phyloP scores from a whole-genome alignment of 2,888 invertebrate species.

The Clunio marinus region DNA sequence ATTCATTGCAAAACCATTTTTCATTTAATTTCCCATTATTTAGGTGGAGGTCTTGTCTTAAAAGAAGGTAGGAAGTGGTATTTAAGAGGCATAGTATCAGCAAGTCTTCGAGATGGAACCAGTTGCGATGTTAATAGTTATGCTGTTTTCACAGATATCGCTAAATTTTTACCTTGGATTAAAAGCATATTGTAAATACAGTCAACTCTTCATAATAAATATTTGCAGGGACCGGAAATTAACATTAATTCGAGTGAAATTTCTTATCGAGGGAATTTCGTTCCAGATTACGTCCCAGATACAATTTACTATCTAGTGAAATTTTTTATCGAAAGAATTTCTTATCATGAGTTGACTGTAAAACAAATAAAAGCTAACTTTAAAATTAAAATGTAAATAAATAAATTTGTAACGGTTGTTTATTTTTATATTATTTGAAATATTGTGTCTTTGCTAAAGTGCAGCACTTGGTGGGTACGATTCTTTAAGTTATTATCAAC shows the following conservation, averaged over 20 bases:
- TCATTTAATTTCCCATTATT: neutral
- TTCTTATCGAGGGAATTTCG: too few relatives aligned
- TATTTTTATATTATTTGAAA: neutral
- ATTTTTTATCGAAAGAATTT: too few relatives aligned
- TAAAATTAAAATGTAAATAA: neutral
- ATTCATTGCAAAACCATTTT: neutral
- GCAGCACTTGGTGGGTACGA: too few relatives aligned
- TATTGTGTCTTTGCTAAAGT: too few relatives aligned
- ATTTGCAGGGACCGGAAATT: too few relatives aligned
- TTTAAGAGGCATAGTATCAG: constrained; percentile 34
- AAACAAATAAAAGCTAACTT: too few relatives aligned
- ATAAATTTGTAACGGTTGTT: neutral
- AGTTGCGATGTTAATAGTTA: constrained; percentile 30
- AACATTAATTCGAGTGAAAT: too few relatives aligned
- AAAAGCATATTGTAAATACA: constrained; percentile 14
- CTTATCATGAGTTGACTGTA: too few relatives aligned
- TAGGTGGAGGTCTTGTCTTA: constrained; percentile 30
- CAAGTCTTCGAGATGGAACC: constrained; percentile 21
- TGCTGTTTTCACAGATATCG: constrained; percentile 38
- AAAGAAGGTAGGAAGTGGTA: constrained; percentile 32
- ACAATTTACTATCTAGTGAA: too few relatives aligned
- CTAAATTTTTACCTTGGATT: constrained; percentile 32
- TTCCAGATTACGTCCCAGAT: too few relatives aligned
- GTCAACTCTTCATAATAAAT: too few relatives aligned
- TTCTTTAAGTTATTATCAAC: too few relatives aligned